phyloP scores from a whole-genome alignment of 2,888 invertebrate species.

The Dione vanillae region DNA sequence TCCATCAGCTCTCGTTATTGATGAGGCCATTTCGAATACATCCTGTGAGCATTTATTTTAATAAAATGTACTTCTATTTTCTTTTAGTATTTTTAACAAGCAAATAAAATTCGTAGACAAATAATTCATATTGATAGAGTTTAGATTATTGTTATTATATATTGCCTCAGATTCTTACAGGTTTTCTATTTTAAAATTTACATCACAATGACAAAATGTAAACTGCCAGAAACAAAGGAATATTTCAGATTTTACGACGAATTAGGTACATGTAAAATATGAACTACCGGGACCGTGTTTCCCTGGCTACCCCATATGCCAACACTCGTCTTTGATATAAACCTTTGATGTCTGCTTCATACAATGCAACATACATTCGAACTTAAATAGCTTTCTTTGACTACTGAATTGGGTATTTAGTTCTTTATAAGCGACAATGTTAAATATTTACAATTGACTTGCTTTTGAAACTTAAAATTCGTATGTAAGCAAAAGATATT shows the following conservation, averaged over 20 bases:
- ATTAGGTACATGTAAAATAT: conserved; percentile 59
- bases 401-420: conserved; percentile 64
- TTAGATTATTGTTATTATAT: neutral
- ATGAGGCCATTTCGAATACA: conserved; percentile 56
- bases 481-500: no score
- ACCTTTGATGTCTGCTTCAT: conserved; percentile 77
- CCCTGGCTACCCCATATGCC: conserved; percentile 64
- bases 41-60: conserved; percentile 61
- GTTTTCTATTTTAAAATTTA: neutral
- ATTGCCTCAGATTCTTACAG: no score
- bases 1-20: conserved; percentile 61
- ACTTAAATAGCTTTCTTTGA: conserved; percentile 67
- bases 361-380: conserved; percentile 71
- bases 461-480: no score
- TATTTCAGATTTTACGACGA: conserved; percentile 42
- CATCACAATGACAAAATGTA: neutral
- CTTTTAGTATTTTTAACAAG: conserved; percentile 61
- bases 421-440: conserved; percentile 50
- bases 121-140: neutral
- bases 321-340: conserved; percentile 74
- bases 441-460: neutral
- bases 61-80: conserved; percentile 61
- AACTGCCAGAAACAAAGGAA: conserved; percentile 34
- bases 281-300: conserved; percentile 65
- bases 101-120: conserved; percentile 38